Base-by-base conservation (phyloP, 2,113 vertebrate species). In the Dicerorhinus sumatrensis region DNA sequence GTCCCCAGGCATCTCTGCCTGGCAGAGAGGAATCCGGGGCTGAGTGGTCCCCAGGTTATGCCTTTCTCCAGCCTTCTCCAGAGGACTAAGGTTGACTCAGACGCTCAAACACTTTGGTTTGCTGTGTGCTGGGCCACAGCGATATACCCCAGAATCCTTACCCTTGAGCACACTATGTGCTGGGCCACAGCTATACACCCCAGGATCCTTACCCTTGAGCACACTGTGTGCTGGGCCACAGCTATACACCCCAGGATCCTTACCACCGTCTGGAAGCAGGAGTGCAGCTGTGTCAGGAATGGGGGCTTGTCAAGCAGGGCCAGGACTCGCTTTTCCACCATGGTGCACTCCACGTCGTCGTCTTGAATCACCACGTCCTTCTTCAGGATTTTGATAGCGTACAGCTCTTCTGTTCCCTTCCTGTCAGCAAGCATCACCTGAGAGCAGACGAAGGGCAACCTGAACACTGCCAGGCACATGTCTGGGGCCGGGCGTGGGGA, bases 341-440 rank as follows among this genome's bases (percentile, higher is more conserved):
- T 99, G 25, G 99, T 99, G 92, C 99, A 99, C 94, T 99, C 99
- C 9, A 99, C 99, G 0, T 99, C 99, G 1, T 99, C 99, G 0
- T 99, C 99, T 98, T 99, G 99, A 98, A 99, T 99, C 97, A 99
- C 99, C n/a, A 99, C 99, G 0, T 99, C 99, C 96, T 99, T 99
- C 97, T 99, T 99, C 96, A 99, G 98, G 98, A 99, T 99, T 98
- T 99, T 99, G 98, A 99, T 98, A 56, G 99, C 99, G 0, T 99
- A 99, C 67, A 99, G 99, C 95, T 99, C 99, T 92, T 99, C 99
- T 0, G 99, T 99, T 2, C 99, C 99, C 97, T 99, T 99, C 99
- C 99, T 99, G 98, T 99, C 99, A 0, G 99, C 99, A 67, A 99
- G 98, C 99, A 99, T 99, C 94, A 99, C 99, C 99, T 99, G 98